These are phyloP conservation scores for Enteromius afrohamiltoni DNA, from an alignment of 2,797 vertebrate species.

Conservation along the genomic window DNA sequence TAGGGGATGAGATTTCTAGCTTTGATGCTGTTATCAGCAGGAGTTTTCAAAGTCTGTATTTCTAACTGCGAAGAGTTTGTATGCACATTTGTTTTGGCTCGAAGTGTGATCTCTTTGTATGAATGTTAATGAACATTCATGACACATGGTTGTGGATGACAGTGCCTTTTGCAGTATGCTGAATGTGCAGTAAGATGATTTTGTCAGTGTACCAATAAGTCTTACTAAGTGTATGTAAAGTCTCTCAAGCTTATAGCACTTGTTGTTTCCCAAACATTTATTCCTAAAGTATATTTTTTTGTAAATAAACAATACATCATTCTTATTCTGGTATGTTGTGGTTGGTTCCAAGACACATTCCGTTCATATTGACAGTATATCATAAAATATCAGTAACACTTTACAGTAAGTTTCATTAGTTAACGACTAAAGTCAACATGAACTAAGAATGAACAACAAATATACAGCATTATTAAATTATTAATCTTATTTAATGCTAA, in stretches of 20 bases:
- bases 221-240: neutral
- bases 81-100: neutral
- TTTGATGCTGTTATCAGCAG: neutral
- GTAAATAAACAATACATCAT: constrained; percentile 32
- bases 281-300: constrained; percentile 48
- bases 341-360: neutral
- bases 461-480: no score
- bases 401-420: no score
- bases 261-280: neutral
- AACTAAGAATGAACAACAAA: no score
- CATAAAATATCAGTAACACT: neutral
- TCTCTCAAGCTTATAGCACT: neutral
- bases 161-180: neutral
- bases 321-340: neutral
- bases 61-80: neutral
- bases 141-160: neutral
- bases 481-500: no score
- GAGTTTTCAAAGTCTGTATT: neutral
- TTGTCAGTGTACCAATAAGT: neutral
- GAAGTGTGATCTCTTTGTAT: neutral
- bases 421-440: no score
- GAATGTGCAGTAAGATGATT: neutral
- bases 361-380: neutral
- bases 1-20: neutral
- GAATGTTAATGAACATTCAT: neutral